These are phyloP conservation scores for Myotis daubentonii DNA, from an alignment of 2,797 vertebrate species.

Conservation along the genomic window DNA sequence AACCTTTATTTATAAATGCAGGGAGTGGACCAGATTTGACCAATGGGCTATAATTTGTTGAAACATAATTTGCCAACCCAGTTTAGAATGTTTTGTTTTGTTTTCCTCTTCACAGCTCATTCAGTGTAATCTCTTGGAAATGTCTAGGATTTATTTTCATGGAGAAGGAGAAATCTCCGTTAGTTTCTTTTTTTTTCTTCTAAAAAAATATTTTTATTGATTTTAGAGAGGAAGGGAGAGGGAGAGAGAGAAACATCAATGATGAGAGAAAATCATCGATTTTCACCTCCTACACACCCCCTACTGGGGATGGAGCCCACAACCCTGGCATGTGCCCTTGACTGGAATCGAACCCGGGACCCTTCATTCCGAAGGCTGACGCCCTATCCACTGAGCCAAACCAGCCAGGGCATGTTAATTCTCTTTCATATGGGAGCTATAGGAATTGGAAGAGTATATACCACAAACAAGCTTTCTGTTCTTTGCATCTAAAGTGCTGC, in stretches of 20 bases:
- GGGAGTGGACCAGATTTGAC: not conserved
- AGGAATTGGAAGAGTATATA: not conserved
- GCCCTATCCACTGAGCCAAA: too few species aligned
- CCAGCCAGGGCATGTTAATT: not conserved
- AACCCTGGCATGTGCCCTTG: too few species aligned
- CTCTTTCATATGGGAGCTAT: not conserved
- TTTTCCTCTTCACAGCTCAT: not conserved
- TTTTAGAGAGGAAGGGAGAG: too few species aligned
- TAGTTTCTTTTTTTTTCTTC: too few species aligned
- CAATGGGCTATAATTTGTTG: not conserved
- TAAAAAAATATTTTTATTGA: too few species aligned
- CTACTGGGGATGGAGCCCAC: too few species aligned
- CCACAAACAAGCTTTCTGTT: not conserved
- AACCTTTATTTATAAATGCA: slow-evolving; percentile 34
- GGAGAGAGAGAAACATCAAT: too few species aligned
- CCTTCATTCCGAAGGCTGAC: too few species aligned
- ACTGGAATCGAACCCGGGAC: too few species aligned
- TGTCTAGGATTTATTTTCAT: not conserved
- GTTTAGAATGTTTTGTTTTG: not conserved
- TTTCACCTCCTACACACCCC: too few species aligned
- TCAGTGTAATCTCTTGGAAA: not conserved
- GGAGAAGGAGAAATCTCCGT: not conserved
- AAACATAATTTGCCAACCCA: not conserved
- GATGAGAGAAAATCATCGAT: too few species aligned
- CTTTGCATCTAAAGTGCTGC: not conserved